phyloP scores from a whole-genome alignment of 2,888 invertebrate genomes.

The Chalcosyrphus nemorum region DNA sequence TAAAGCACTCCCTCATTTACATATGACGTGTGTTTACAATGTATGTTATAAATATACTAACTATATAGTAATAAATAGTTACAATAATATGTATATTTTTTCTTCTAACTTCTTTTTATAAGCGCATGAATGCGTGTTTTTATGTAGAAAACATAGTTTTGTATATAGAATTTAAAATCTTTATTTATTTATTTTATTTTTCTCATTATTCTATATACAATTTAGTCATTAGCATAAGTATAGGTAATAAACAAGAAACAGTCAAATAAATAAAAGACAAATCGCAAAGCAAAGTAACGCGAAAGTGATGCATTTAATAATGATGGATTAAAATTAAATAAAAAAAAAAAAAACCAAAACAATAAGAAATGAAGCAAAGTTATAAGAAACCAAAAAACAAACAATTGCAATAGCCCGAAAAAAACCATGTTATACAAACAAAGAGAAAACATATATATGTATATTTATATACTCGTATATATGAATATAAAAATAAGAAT shows the following conservation, averaged over 20 bases:
- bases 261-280: slow-evolving; percentile 25
- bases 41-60: slow-evolving; percentile 31
- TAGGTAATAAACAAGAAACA: slow-evolving; percentile 31
- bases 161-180: slow-evolving; percentile 36
- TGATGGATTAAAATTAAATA: background rate
- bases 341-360: background rate
- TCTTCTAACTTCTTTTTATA: background rate
- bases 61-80: slow-evolving; percentile 35
- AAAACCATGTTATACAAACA: background rate
- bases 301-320: slow-evolving; percentile 29
- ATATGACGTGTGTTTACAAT: slow-evolving; percentile 72
- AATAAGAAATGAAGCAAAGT: slow-evolving; percentile 1
- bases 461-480: slow-evolving; percentile 2
- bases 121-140: slow-evolving; percentile 13
- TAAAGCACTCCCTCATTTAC: slow-evolving; percentile 28
- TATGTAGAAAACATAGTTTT: background rate
- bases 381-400: background rate
- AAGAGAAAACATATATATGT: background rate
- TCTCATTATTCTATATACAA: slow-evolving; percentile 3
- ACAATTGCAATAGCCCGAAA: slow-evolving; percentile 45
- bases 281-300: background rate
- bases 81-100: slow-evolving; percentile 42
- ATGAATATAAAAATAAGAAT: slow-evolving; percentile 1
- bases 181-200: background rate
- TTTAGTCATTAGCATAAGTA: slow-evolving; percentile 54